Evolutionary conservation across 2,888 invertebrate species (phyloP), one percentile per base, ranked within the genome.

Genomic region (Lampropteryx suffumata): DNA sequence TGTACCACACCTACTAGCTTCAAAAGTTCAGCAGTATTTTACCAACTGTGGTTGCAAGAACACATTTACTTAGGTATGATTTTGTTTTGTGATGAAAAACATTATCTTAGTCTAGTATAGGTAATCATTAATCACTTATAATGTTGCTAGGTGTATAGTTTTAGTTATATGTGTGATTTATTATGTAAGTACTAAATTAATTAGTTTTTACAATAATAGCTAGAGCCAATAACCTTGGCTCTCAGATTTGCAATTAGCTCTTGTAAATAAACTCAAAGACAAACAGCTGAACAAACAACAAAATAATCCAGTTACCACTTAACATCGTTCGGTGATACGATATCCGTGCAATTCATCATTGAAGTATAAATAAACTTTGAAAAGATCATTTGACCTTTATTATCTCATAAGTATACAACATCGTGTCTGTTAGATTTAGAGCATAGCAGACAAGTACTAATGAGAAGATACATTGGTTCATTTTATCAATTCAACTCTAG

Each of bases 401-500:
- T 6, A 3, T 17, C 17, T 17, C 2, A 4, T 17, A 17, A 17
- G 17, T 24, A 64, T 62, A 64, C 53, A 59, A 68, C 64, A 73
- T 69, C 68, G 68, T 69, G 63, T 62, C 56, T 57, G 57, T 63
- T 62, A 62, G 69, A 76, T 82, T 75, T 76, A 70, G 71, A 53
- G 80, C 10, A 7, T 12, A 36, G 78, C 82, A 74, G 67, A 67
- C 26, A 36, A 24, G 12, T 76, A 80, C 77, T 79, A 79, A 84
- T 79, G 79, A 77, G 76, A 62, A 64, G 59, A 62, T 58, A 65
- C 65, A 66, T 57, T 50, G 33, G 47, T 30, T 30, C 43, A 4
- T 12, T 4, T 24, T 11, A 17, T 34, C 10, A 11, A 24, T 35
- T 4, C 5, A 14, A 13, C 12, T 28, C 17, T 17, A 3, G 17